These are phyloP conservation scores for Rhagonycha lutea DNA, from an alignment of 2,888 invertebrate species.

Conservation along the genomic window DNA sequence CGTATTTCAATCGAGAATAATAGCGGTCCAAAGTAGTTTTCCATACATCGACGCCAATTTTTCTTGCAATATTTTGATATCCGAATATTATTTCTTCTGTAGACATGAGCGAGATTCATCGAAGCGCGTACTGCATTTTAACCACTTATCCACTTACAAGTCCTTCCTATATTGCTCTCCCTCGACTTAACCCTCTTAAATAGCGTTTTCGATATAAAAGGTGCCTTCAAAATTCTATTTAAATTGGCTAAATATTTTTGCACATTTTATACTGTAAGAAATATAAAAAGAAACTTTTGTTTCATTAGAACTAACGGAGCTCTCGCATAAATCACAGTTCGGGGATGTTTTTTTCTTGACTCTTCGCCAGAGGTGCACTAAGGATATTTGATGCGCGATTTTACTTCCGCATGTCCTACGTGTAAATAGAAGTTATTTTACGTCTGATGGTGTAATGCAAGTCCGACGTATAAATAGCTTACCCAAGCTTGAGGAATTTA, in stretches of 20 bases:
- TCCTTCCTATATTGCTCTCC: slow-evolving; percentile 20
- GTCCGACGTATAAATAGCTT: too few relatives aligned
- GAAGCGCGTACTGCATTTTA: slow-evolving; percentile 53
- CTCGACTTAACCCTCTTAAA: slow-evolving; percentile 17
- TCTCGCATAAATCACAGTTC: too few relatives aligned
- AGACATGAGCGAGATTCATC: slow-evolving; percentile 53
- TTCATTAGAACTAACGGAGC: too few relatives aligned
- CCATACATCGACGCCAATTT: slow-evolving; percentile 13
- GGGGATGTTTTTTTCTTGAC: too few relatives aligned
- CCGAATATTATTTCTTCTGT: slow-evolving; percentile 47
- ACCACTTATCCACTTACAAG: slow-evolving; percentile 53
- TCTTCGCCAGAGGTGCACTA: too few relatives aligned
- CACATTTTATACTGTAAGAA: background rate
- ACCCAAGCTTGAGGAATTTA: too few relatives aligned
- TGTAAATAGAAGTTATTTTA: too few relatives aligned
- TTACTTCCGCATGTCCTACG: too few relatives aligned
- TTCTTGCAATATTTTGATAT: slow-evolving; percentile 17
- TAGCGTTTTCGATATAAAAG: background rate
- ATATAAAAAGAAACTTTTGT: background rate
- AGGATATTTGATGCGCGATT: too few relatives aligned
- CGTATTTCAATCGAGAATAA: slow-evolving; percentile 48
- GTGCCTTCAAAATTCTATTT: background rate
- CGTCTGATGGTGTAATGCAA: too few relatives aligned
- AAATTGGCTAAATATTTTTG: background rate
- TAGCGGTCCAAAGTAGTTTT: slow-evolving; percentile 32